Base-by-base conservation (phyloP, 2,797 vertebrate genomes). In the Chloroceryle inda region DNA sequence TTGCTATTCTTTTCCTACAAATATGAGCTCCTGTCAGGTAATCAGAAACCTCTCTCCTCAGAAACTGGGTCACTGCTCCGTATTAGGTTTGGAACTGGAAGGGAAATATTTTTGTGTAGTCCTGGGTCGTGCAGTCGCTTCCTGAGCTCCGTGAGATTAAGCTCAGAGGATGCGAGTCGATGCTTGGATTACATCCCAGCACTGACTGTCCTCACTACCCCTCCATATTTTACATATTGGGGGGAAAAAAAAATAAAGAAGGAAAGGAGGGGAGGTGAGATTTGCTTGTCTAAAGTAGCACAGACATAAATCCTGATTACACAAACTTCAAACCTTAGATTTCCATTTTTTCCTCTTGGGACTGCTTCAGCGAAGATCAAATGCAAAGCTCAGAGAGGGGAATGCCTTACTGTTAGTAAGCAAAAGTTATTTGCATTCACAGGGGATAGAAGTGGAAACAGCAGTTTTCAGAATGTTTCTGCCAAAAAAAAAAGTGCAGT, bases 21-120 rank as follows among this genome's bases (percentile, higher is more conserved):
- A 92, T 71, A 85, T 29, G 69, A 97, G 91, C 94, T 97, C 85
- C 94, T 95, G 90, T 89, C 77, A 96, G 98, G 96, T 98, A 97
- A 96, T 97, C 92, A 42, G 93, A 95, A 97, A 92, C 42, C 74
- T 92, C 78, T 89, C 78, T 56, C 62, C 93, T 68, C 92, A 55
- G 91, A 98, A 98, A 97, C 88, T 97, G 97, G 97, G 97, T 97
- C 97, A 97, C 64, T 52, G 61, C 75, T 85, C 4, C 18, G 64
- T 92, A 71, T 67, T 91, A 81, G 77, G 55, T 55, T 93, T 67
- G 52, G 85, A 92, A 64, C 23, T 76, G 94, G 71, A 91, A 83
- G 31, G 49, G 75, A 59, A 84, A 92, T 49, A 18, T 77, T 92
- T 94, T 71, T 82, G 50, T 91, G 80, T 58, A 22, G 79, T 77